These are phyloP conservation scores for Siphlonurus alternatus DNA, from an alignment of 2,888 invertebrate genomes.

Conservation along the genomic window DNA sequence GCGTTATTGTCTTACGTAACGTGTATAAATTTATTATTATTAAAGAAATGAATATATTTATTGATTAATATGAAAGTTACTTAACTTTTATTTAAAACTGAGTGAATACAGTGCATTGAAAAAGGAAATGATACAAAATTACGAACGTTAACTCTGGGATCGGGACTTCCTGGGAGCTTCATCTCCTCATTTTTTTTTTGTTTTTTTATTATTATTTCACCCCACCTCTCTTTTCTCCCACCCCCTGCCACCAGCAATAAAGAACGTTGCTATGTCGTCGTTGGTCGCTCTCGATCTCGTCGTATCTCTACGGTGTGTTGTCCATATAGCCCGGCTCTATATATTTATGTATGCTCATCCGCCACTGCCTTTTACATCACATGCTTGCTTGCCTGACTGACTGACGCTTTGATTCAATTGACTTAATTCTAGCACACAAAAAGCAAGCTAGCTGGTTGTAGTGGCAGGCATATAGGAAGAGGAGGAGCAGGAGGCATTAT, in stretches of 20 bases:
- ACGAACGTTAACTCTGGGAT: slow-evolving; percentile 9
- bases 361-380: background rate
- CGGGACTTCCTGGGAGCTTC: slow-evolving; percentile 8
- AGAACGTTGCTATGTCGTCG: background rate
- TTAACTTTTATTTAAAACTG: too few species aligned
- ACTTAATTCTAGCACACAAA: background rate
- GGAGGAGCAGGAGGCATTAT: background rate
- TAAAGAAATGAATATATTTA: too few species aligned
- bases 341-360: too few species aligned
- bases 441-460: background rate
- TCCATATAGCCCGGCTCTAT: background rate
- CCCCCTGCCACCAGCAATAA: background rate
- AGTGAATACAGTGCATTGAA: too few species aligned
- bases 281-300: background rate
- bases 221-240: background rate
- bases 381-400: background rate
- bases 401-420: background rate
- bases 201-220: background rate
- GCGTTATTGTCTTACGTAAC: too few species aligned
- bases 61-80: too few species aligned
- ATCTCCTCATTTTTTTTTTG: too few species aligned
- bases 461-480: too few species aligned
- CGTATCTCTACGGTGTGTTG: too few species aligned
- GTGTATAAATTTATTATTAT: too few species aligned
- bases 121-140: slow-evolving; percentile 8